Conservation (phyloP, 37 sponge, comb jelly and placozoan genomes). For the Haliclona indistincta region DNA sequence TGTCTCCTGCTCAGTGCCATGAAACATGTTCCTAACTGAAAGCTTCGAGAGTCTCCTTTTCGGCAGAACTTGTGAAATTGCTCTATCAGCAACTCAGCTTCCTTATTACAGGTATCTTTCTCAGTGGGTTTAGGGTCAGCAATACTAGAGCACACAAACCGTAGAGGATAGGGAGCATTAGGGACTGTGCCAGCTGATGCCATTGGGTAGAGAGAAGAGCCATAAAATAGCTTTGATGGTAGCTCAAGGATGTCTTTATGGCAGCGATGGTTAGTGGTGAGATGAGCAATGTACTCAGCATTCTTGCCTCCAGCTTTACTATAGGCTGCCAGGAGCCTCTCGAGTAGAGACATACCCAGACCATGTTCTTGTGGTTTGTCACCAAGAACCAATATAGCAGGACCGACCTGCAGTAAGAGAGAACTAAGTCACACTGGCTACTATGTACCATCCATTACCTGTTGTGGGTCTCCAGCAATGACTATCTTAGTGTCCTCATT, state of each 20-base stretch:
- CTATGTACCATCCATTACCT: no score
- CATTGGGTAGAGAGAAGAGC: neutral
- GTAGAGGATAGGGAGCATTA: conserved; percentile 19
- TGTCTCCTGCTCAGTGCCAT: conserved; percentile 41
- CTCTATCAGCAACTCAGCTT: conserved; percentile 10
- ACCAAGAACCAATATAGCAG: conserved; percentile 19
- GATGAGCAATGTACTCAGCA: neutral
- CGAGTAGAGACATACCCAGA: conserved; percentile 9
- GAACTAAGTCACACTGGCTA: no score
- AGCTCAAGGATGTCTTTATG: conserved; percentile 1
- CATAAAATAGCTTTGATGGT: conserved; percentile 7
- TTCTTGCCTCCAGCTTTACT: neutral
- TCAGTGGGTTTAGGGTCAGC: neutral
- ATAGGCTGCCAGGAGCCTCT: conserved; percentile 17
- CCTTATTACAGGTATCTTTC: neutral
- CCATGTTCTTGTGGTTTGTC: conserved; percentile 12
- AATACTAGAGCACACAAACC: conserved; percentile 27
- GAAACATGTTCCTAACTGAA: conserved; percentile 21
- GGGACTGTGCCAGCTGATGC: conserved; percentile 11
- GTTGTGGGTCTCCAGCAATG: conserved; percentile 74
- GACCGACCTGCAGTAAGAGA: conserved; percentile 42
- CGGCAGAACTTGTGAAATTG: conserved; percentile 43
- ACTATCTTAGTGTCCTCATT: conserved; percentile 57
- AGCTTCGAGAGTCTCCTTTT: conserved; percentile 4
- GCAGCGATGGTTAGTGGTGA: neutral